Conservation (phyloP, 2,113 vertebrate genomes). For the human (Homo sapiens) region GRCh38 chr6:138417001-138417500, state of each 20-base stretch:
- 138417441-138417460: neutral
- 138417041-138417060: neutral
- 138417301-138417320: neutral
- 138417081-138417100: neutral
- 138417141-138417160: neutral
- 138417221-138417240: neutral
- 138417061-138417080: neutral
- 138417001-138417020: no score
- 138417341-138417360: neutral
- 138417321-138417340: neutral
- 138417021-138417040: neutral
- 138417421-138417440: neutral
- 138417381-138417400: neutral
- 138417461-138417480: neutral
- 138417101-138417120: neutral
- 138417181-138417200: neutral
- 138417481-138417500: neutral
- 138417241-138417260: neutral
- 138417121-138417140: neutral
- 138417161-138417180: neutral
- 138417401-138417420: neutral
- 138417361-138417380: neutral
- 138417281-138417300: neutral
- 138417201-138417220: neutral
- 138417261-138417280: neutral